Evolutionary conservation across 1,140 invertebrate genomes (phyloP).

Genomic region (Chironomus striatipennis): DNA sequence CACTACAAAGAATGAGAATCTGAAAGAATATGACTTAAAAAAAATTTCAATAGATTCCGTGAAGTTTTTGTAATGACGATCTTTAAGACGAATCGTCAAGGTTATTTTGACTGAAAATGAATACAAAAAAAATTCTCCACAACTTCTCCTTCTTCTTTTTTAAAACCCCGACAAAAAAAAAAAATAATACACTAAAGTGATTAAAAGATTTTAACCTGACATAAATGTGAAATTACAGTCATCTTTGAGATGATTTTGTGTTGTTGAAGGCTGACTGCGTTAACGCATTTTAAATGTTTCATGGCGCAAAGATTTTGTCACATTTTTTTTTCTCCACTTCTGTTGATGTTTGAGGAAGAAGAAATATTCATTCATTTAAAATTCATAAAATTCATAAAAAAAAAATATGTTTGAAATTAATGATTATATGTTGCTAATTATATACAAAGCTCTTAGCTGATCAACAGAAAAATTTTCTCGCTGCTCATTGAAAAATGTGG

Average conservation of each 20-base stretch:
- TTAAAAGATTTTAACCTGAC: neutral
- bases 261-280: too few relatives aligned
- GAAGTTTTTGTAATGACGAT: constrained; percentile 13
- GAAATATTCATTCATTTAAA: too few relatives aligned
- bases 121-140: neutral
- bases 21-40: neutral
- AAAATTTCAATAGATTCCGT: neutral
- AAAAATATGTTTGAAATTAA: too few relatives aligned
- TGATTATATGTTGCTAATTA: too few relatives aligned
- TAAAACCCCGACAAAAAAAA: neutral
- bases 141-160: neutral
- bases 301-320: too few relatives aligned
- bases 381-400: too few relatives aligned
- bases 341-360: too few relatives aligned
- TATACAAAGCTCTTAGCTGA: too few relatives aligned
- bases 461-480: too few relatives aligned
- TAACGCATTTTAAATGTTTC: too few relatives aligned
- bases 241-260: neutral
- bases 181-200: neutral
- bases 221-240: constrained; percentile 1
- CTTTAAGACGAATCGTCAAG: constrained; percentile 12
- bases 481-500: too few relatives aligned
- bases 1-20: neutral
- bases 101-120: constrained; percentile 17
- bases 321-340: too few relatives aligned